phyloP scores from a whole-genome alignment of 2,888 invertebrate genomes.

The Hypena proboscidalis region DNA sequence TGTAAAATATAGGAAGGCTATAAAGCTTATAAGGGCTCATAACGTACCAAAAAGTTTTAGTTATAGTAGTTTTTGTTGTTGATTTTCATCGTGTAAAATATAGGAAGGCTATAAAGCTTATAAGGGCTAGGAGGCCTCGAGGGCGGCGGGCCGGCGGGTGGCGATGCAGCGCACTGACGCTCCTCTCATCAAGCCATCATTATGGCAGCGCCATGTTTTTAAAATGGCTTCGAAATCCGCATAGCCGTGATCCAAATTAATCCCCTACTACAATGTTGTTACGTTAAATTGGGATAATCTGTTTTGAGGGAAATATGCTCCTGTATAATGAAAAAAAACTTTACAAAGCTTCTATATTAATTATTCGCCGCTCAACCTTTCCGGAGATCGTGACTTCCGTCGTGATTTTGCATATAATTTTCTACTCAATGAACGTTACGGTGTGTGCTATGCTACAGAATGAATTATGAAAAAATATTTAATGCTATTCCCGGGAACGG shows the following conservation, averaged over 20 bases:
- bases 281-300: conserved; percentile 67
- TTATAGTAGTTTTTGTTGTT: conserved; percentile 28
- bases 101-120: conserved; percentile 20
- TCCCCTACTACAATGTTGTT: conserved; percentile 71
- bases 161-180: conserved; percentile 62
- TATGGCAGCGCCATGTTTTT: conserved; percentile 82
- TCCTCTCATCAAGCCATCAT: conserved; percentile 79
- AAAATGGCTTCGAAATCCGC: conserved; percentile 77
- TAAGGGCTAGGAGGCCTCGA: conserved; percentile 25
- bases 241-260: conserved; percentile 75
- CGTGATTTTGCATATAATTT: conserved; percentile 84
- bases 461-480: conserved; percentile 32
- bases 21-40: conserved; percentile 21
- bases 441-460: conserved; percentile 33
- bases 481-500: neutral
- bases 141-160: conserved; percentile 26
- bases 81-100: conserved; percentile 49
- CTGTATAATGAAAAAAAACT: conserved; percentile 60
- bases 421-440: conserved; percentile 72
- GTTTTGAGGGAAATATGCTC: conserved; percentile 57
- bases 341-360: conserved; percentile 68
- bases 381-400: conserved; percentile 64
- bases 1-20: conserved; percentile 41
- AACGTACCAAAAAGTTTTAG: neutral
- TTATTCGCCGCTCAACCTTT: conserved; percentile 66